phyloP scores from a whole-genome alignment of 2,113 vertebrate species.

The Desmodus rotundus region DNA sequence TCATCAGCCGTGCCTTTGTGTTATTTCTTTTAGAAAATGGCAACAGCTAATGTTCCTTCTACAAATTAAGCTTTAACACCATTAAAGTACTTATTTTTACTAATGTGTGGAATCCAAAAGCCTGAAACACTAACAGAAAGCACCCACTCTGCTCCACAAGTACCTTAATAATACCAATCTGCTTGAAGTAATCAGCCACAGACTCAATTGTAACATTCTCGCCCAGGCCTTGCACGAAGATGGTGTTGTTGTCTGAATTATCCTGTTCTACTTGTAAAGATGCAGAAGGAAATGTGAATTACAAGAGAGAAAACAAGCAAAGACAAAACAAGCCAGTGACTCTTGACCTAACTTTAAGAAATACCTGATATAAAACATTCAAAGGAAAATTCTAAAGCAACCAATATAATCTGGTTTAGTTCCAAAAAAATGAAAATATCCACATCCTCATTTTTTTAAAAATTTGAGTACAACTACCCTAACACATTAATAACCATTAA shows the following conservation, averaged over 20 bases:
- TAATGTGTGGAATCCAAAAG: neutral
- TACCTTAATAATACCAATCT: constrained; percentile 95
- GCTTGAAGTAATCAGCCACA: constrained; percentile 93
- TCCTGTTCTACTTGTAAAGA: constrained; percentile 86
- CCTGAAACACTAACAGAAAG: neutral
- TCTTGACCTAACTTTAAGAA: neutral
- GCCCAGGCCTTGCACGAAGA: constrained; percentile 93
- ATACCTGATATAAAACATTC: neutral
- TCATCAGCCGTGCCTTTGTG: neutral
- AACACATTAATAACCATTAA: neutral
- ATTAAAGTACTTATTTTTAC: neutral
- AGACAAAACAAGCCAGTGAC: neutral
- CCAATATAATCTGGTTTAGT: neutral
- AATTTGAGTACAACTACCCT: neutral
- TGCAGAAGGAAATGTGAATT: neutral
- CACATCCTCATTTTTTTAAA: neutral
- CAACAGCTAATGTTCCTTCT: neutral
- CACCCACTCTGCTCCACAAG: neutral
- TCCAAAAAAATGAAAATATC: neutral
- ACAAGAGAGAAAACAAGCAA: neutral
- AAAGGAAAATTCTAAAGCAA: neutral
- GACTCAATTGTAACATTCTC: constrained; percentile 91
- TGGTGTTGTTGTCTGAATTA: constrained; percentile 95
- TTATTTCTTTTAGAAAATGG: neutral
- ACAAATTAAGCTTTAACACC: neutral